Evolutionary conservation across 2,888 invertebrate species (phyloP), one percentile per base, ranked within the genome.

Genomic region (Ctena decussata): DNA sequence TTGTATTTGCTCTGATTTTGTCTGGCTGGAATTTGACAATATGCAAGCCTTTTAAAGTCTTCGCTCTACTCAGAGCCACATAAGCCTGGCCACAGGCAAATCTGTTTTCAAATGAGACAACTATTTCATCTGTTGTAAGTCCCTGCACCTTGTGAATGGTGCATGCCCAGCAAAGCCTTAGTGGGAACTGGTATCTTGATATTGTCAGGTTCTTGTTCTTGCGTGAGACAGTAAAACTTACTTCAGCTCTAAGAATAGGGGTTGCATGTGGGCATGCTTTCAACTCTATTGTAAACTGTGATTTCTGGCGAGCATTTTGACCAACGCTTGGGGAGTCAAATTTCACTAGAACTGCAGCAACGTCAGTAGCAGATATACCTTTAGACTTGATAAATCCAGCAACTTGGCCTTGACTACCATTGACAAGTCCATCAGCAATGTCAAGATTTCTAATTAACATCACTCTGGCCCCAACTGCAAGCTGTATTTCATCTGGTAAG

Each of bases 361-460:
- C 65, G 53, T 18, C 30, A 41, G 37, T 75, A 46, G 32, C 69
- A 18, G n/a, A 35, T 35, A 27, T 32, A 32, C 1, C n/a, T 32
- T 37, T 39, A 82, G 69, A 70, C n/a, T n/a, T 65, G 70, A 86
- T n/a, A n/a, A n/a, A 76, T 53, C 81, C 69, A 49, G 27, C 76
- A 1, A 87, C 53, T 73, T 49, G 46, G 53, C 89, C 83, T 46
- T 80, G 77, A 12, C 84, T 82, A 27, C 87, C 91, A 87, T 91
- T 91, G 18, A 82, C 84, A 32, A 90, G 71, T 0, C 89, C 89
- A 89, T 89, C 89, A 35, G 79, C 65, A 44, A 82, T 83, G 53
- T 84, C 77, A 41, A 90, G 15, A 72, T 89, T 90, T 24, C 80
- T 53, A 39, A 73, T 81, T 6, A 86, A 12, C 41, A 84, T 87